A percentile compares a stretch with the other conserved stretches of the same genome.
Conservation (phyloP, 1,140 invertebrate species). For the Brachionus sp. region DNA sequence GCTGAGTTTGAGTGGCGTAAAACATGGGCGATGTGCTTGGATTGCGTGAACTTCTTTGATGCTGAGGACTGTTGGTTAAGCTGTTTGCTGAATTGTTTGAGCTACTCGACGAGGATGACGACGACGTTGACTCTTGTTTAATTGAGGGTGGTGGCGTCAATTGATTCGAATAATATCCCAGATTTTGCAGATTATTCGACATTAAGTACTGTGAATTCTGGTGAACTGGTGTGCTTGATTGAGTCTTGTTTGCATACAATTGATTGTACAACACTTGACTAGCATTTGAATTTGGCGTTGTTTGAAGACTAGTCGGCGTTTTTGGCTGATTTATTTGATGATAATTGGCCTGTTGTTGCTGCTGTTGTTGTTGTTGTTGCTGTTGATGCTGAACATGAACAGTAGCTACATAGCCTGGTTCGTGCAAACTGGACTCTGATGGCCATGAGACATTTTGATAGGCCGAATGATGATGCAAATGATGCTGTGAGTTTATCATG, state of each 20-base stretch:
- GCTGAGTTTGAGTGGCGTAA: neutral
- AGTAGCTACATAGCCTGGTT: neutral
- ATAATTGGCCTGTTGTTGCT: neutral
- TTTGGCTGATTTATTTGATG: constrained; percentile 7
- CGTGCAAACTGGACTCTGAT: neutral
- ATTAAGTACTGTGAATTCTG: neutral
- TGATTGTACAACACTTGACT: constrained; percentile 1
- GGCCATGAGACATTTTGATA: constrained; percentile 1
- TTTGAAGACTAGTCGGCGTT: neutral
- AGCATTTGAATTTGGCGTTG: neutral
- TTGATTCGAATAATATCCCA: constrained; percentile 40
- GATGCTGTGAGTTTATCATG: neutral
- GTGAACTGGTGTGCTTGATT: neutral
- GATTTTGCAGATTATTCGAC: neutral
- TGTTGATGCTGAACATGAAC: neutral
- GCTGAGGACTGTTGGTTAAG: constrained; percentile 37
- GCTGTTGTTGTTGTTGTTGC: neutral
- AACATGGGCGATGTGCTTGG: constrained; percentile 27
- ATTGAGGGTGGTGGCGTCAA: constrained; percentile 41
- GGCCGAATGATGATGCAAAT: neutral
- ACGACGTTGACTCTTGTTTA: constrained; percentile 23
- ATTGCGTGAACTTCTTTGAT: neutral
- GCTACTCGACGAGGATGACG: neutral
- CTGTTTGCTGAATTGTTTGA: constrained; percentile 35
- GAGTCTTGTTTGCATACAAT: neutral